Base-by-base conservation (phyloP, 1,140 invertebrate species). In the Mamestra configurata region DNA sequence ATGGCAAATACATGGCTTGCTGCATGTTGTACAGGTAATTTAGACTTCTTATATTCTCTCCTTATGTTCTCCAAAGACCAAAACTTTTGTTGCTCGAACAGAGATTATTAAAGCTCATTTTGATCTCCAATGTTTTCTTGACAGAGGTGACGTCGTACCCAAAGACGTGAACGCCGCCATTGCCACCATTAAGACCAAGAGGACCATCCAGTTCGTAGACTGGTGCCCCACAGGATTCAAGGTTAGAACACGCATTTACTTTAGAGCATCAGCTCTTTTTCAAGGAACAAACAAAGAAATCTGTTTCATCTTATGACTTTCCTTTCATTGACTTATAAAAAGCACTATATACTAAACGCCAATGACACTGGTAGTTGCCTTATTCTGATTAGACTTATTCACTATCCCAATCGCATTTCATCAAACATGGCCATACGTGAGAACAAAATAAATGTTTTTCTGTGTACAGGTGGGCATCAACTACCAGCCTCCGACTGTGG, bases 141-240 rank as follows among this genome's bases (percentile, higher is more conserved):
- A 13, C 81, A 95, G 96, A 88, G 96, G 96, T 35, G 96, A 96
- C 86, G 96, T 96, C 20, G 96, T 96, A n/a, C 97, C 98, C 0
- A 98, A 98, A 88, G 98, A 98, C 90, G 98, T 98, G 1, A 98
- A 98, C 90, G 97, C 97, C 15, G 97, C 98, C 37, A 98, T 98
- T 88, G 97, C 97, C 0, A 97, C 97, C n/a, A 98, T 98, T 85
- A 98, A 98, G 94, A 98, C 98, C 2, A 98, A 98, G 92, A 95
- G 97, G 49, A 97, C 96, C 78, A 98, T 98, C 80, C 97, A 98
- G 88, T 98, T 98, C 88, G 97, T 98, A 0, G 97, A 98, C 91
- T 98, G 97, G 97, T 98, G 97, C 92, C 97, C 97, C 2, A 98
- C 97, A 81, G 97, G 97, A 5, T 98, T 98, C 93, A 98, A 97